A percentile compares a stretch with the other conserved stretches of the same genome.
Evolutionary conservation across 2,113 vertebrate genomes (phyloP).

Genomic region (rat (Rattus norvegicus)): GRCr8 NC_086019.1:37144001-37144500

Average conservation of each 20-base stretch:
- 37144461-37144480: slow-evolving; percentile 71
- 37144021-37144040: background rate
- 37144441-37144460: slow-evolving; percentile 55
- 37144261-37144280: slow-evolving; percentile 36
- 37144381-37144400: slow-evolving; percentile 13
- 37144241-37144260: background rate
- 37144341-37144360: slow-evolving; percentile 39
- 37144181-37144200: background rate
- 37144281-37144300: slow-evolving; percentile 60
- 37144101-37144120: background rate
- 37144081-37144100: background rate
- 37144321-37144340: slow-evolving; percentile 58
- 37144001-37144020: background rate
- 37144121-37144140: background rate
- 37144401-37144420: background rate
- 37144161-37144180: background rate
- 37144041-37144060: background rate
- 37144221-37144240: slow-evolving; percentile 8
- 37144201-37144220: background rate
- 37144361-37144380: slow-evolving; percentile 57
- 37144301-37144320: slow-evolving; percentile 64
- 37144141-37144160: background rate
- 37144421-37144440: background rate
- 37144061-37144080: background rate
- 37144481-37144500: slow-evolving; percentile 67